A percentile compares a stretch with the other conserved stretches of the same genome.
Conservation (phyloP, 2,113 vertebrate genomes). For the Urocolius indicus region DNA sequence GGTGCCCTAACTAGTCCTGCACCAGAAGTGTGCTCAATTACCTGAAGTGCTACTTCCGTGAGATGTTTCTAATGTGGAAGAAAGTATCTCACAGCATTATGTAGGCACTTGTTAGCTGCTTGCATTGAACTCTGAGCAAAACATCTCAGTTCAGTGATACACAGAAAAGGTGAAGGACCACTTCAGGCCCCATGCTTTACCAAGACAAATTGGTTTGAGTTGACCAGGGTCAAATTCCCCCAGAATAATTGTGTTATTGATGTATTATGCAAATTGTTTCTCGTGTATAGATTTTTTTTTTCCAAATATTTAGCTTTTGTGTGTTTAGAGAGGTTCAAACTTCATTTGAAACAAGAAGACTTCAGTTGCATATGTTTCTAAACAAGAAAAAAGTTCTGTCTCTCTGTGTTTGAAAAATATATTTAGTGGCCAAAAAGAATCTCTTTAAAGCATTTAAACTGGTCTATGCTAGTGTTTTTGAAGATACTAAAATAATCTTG, state of each 20-base stretch:
- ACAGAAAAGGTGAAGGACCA: neutral
- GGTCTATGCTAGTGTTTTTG: neutral
- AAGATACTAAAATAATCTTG: neutral
- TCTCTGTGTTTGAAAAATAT: neutral
- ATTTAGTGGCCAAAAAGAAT: neutral
- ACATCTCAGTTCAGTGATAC: neutral
- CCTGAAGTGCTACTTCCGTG: neutral
- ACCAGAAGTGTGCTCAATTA: accelerated
- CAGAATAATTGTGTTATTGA: neutral
- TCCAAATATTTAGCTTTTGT: neutral
- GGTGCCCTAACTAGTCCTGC: no score
- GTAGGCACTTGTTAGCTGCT: neutral
- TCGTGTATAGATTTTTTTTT: neutral
- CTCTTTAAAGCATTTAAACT: neutral
- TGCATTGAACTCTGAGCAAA: neutral
- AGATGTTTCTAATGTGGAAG: neutral
- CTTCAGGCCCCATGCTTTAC: neutral
- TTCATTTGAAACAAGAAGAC: neutral
- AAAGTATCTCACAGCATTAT: neutral
- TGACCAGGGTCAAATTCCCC: neutral
- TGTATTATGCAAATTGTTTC: neutral
- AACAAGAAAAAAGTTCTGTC: neutral
- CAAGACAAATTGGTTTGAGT: neutral
- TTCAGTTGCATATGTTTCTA: neutral
- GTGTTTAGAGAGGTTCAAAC: neutral